Evolutionary conservation across 2,797 vertebrate species (phyloP).

Genomic region (Paratrypauchen microcephalus): DNA sequence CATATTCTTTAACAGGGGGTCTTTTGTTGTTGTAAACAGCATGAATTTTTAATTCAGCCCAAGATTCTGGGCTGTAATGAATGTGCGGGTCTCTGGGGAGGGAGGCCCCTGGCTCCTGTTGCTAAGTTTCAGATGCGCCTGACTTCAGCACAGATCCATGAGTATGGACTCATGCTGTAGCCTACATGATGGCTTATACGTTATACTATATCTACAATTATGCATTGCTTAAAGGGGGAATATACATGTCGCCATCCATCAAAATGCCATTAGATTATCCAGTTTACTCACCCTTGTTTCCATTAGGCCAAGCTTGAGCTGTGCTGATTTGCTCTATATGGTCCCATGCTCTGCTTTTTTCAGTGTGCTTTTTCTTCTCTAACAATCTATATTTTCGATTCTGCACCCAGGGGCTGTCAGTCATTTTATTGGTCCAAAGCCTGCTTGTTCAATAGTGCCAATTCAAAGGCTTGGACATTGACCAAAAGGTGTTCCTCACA

Average conservation of each 20-base stretch:
- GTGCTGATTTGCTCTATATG: constrained; percentile 52
- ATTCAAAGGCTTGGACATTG: constrained; percentile 69
- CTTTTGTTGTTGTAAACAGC: constrained; percentile 83
- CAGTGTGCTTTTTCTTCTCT: constrained; percentile 42
- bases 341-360: constrained; percentile 53
- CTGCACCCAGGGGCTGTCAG: constrained; percentile 71
- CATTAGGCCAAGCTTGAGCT: constrained; percentile 47
- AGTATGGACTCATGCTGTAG: constrained; percentile 7
- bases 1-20: constrained; percentile 74
- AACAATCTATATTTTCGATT: constrained; percentile 79
- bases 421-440: constrained; percentile 80
- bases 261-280: constrained; percentile 49
- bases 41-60: constrained; percentile 82
- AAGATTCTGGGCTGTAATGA: constrained; percentile 75
- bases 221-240: constrained; percentile 15
- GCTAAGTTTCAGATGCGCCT: constrained; percentile 75
- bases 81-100: constrained; percentile 73
- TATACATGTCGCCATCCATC: constrained; percentile 21
- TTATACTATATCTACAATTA: neutral
- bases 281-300: constrained; percentile 56
- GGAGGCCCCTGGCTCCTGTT: constrained; percentile 71
- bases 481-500: constrained; percentile 68
- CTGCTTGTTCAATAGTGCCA: constrained; percentile 73
- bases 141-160: constrained; percentile 66
- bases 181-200: neutral